Evolutionary conservation across 2,797 vertebrate genomes (phyloP), one percentile per base, ranked within the genome.

Genomic region (Artibeus jamaicensis): DNA sequence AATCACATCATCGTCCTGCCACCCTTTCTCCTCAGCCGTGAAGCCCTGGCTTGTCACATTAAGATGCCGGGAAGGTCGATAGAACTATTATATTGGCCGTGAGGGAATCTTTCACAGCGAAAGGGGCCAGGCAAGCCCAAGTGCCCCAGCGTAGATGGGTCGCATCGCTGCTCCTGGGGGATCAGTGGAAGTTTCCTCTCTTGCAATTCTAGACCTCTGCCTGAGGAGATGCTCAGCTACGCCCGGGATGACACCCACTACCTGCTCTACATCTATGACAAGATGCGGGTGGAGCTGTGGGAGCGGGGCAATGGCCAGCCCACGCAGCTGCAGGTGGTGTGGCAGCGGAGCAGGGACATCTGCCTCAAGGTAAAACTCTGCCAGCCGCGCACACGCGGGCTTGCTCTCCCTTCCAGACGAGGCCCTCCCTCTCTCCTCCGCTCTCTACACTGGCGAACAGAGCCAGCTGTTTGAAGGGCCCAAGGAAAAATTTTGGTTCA

Each of bases 231-330:
- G 99, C 83, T 99, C 15, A 98, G 95, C 55, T 99, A 99, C 0
- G 99, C 99, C 53, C 99, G 99, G 14, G 98, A 98, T 0, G 99
- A 99, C 98, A 99, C 99, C 3, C 99, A 99, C 97, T 99, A 99
- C 98, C 98, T 99, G 95, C 99, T 99, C 0, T 99, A 99, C 93
- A 99, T 99, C 98, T 99, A 99, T 0, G 99, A 99, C 94, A 98
- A 98, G 42, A 91, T 99, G 98, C 98, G 99, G 84, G 98, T 95
- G 6, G 99, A 98, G 2, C 98, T 99, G 91, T 98, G 99, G 98
- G 99, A 99, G 39, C 98, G 67, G 0, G 98, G 98, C 91, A 99
- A 99, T 0, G 98, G 98, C 22, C 99, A 99, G 95, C 98, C 99
- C 0, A 97, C 97, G 1, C 99, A 99, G 91, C 94, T 99, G 89